Evolutionary conservation across 2,113 vertebrate genomes (phyloP), one percentile per base, ranked within the genome.

Genomic region (Anarhynchus alexandrinus): DNA sequence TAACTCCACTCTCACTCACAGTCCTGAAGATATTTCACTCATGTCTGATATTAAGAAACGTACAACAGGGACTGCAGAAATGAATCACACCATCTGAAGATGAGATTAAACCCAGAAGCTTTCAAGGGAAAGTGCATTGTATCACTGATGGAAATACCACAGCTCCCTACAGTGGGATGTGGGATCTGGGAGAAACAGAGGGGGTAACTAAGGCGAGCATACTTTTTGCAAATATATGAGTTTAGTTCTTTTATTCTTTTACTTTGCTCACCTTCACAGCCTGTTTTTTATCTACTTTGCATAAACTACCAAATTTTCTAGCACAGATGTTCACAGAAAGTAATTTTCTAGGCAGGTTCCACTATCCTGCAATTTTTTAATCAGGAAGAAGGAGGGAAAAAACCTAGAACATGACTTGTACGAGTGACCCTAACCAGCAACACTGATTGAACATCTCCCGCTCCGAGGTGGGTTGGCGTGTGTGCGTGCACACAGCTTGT

Each of bases 71-170:
- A 95, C 73, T 55, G 42, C 43, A 94, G 90, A 86, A 95, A 93
- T 88, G 92, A 93, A 93, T 95, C 78, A 73, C 47, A 86, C 70
- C 40, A 47, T 81, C 64, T 67, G 76, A 95, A 65, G 87, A 79
- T 61, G 79, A 96, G 85, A 96, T 93, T 94, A 95, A 94, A 92
- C 36, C 57, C 90, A 96, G 72, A 69, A 95, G 89, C 66, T 97
- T 96, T 70, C 58, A 67, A 51, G 82, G 82, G 74, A 91, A 90
- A 87, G 57, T 18, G n/a, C 71, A 34, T 25, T 88, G 83, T 73
- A 52, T 96, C 83, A 67, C 34, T 84, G 88, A 88, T 58, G 86
- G 93, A 96, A 95, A 88, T 65, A 69, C 42, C 0, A 1, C 62
- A 87, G 51, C n/a, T 88, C 83, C 82, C 82, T 45, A 27, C 57